A percentile compares a stretch with the other conserved stretches of the same genome.
phyloP scores from a whole-genome alignment of 2,113 vertebrate genomes.

The Lagopus muta region DNA sequence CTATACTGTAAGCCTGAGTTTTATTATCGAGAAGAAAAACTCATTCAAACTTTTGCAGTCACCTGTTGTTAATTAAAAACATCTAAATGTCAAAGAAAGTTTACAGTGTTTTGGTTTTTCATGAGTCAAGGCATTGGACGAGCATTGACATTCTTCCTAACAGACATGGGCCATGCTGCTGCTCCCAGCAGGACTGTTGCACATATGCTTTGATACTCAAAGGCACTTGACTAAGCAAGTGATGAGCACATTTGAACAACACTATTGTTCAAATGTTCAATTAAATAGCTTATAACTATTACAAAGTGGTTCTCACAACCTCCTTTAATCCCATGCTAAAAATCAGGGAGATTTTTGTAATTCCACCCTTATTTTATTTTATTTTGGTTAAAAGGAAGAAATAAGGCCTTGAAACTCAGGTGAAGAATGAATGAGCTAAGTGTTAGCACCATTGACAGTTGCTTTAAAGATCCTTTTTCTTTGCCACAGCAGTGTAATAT shows the following conservation, averaged over 20 bases:
- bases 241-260: not conserved
- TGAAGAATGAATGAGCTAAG: not conserved
- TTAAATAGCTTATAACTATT: not conserved
- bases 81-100: not conserved
- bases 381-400: not conserved
- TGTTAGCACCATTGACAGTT: not conserved
- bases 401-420: not conserved
- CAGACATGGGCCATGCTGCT: not conserved
- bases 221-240: not conserved
- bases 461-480: not conserved
- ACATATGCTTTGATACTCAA: not conserved
- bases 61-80: not conserved
- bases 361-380: not conserved
- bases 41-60: not conserved
- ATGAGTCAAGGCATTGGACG: not conserved
- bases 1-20: not conserved
- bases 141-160: not conserved
- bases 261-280: not conserved
- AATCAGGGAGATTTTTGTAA: not conserved
- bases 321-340: not conserved
- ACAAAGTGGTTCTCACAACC: not conserved
- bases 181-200: not conserved
- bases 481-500: not conserved
- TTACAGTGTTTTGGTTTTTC: not conserved
- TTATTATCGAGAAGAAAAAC: not conserved